Base-by-base conservation (phyloP, 2,113 vertebrate species). In the Ranitomeya variabilis region DNA sequence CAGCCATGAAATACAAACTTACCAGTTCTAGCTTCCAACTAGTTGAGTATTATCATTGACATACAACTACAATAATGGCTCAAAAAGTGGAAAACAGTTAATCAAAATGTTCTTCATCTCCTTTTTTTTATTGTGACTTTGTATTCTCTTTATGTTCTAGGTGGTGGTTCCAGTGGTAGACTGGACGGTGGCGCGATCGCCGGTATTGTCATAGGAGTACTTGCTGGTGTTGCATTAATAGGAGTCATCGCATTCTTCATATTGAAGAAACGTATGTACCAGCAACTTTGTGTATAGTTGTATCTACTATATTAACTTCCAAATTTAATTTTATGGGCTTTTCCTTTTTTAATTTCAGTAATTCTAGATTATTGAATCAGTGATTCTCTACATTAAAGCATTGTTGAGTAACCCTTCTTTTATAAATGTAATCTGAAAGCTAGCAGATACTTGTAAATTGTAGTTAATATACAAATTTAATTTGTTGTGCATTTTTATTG, bases 171-270 rank as follows among this genome's bases (percentile, higher is more conserved):
- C 15, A 23, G 5, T 26, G 12, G 7, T 71, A 66, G 64, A 23
- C 59, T 84, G 16, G 5, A 23, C 9, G 62, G 37, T 54, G 82
- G 82, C 0, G 37, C 4, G 9, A 84, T 84, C 6, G 82, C 82
- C 6, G 82, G 82, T 18, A 84, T 84, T 12, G 82, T 84, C 0
- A 84, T 84, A 1, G 82, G 82, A 16, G 82, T 71, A 15, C 66
- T 84, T 4, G 82, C 62, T 54, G 82, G 37, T 21, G 15, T 84
- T 4, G 15, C 13, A 21, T 14, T 84, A 10, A 69, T 84, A 18
- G 82, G 64, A 71, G 26, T 84, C 21, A 45, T 64, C 7, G 66
- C 31, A 0, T 84, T 71, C 82, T 84, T 69, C n/a, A n/a, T 84
- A 0, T 3, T 84, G 45, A 84, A 26, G n/a, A 84, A 51, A 84